Conservation (phyloP, 2,113 vertebrate species). For the Lota lota region DNA sequence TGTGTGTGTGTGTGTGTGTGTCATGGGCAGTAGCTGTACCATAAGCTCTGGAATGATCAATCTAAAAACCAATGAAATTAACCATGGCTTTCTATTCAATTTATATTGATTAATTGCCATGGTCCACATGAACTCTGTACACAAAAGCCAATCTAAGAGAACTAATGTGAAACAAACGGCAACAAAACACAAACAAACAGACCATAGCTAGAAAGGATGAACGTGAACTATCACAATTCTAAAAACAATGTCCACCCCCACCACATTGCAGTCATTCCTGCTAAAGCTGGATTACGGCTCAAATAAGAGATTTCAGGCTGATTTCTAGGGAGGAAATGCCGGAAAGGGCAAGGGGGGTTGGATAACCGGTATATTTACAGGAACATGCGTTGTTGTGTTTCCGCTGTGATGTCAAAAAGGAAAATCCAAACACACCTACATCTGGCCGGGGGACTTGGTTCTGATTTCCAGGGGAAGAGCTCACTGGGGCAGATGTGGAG, state of each 20-base stretch:
- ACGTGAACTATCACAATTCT: slow-evolving; percentile 15
- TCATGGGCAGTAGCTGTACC: no score
- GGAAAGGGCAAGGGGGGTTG: slow-evolving; percentile 31
- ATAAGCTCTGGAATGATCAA: slow-evolving; percentile 16
- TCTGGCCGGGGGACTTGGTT: slow-evolving; percentile 39
- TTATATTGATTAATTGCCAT: slow-evolving; percentile 10
- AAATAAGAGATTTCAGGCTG: slow-evolving; percentile 44
- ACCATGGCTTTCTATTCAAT: slow-evolving; percentile 17
- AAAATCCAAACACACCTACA: slow-evolving; percentile 32
- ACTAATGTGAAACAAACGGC: slow-evolving; percentile 12
- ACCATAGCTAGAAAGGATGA: slow-evolving; percentile 16
- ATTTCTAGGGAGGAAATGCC: slow-evolving; percentile 38
- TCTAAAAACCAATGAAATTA: slow-evolving; percentile 42
- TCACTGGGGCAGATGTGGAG: slow-evolving; percentile 32
- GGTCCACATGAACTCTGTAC: neutral
- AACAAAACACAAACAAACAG: slow-evolving; percentile 19
- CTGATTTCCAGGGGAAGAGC: slow-evolving; percentile 29
- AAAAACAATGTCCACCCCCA: slow-evolving; percentile 30
- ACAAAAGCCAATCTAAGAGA: neutral
- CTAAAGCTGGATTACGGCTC: slow-evolving; percentile 51
- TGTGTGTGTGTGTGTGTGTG: neutral
- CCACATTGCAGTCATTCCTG: slow-evolving; percentile 32
- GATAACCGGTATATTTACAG: slow-evolving; percentile 50
- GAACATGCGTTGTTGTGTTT: slow-evolving; percentile 27
- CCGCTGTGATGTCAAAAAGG: slow-evolving; percentile 13